Conservation (phyloP, 2,888 invertebrate genomes). For the Heliothis peltigera region DNA sequence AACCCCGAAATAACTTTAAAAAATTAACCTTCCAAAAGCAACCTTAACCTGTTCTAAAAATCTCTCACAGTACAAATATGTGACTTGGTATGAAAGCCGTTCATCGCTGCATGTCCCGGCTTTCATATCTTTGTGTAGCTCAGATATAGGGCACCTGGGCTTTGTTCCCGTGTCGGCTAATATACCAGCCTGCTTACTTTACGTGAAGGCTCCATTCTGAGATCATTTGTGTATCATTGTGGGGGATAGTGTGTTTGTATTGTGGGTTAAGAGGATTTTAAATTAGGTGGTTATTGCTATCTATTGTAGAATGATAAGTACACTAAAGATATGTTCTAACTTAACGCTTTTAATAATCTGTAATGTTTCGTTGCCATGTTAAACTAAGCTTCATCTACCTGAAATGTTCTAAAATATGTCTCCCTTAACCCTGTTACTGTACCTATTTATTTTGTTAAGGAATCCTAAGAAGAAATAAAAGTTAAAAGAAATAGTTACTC, state of each 20-base stretch:
- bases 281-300: not conserved
- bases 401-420: too few species aligned
- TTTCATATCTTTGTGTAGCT: conserved; percentile 54
- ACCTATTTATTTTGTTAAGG: too few species aligned
- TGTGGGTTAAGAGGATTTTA: not conserved
- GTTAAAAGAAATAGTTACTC: too few species aligned
- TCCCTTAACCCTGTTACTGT: too few species aligned
- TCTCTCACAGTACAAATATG: conserved; percentile 51
- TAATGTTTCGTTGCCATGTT: too few species aligned
- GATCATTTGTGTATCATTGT: conserved; percentile 23
- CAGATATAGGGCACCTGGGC: conserved; percentile 58
- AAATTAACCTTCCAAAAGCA: not conserved
- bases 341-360: too few species aligned
- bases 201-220: conserved; percentile 13
- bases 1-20: not conserved
- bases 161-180: conserved; percentile 59
- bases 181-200: conserved; percentile 26
- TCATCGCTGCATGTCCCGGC: conserved; percentile 46
- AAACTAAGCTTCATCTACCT: too few species aligned
- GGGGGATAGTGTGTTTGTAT: not conserved
- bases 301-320: too few species aligned
- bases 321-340: too few species aligned
- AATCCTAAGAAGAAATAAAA: too few species aligned
- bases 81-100: conserved; percentile 37
- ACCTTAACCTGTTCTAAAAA: conserved; percentile 5